phyloP scores from a whole-genome alignment of 1,140 invertebrate genomes.

The Zophobas atratus region DNA sequence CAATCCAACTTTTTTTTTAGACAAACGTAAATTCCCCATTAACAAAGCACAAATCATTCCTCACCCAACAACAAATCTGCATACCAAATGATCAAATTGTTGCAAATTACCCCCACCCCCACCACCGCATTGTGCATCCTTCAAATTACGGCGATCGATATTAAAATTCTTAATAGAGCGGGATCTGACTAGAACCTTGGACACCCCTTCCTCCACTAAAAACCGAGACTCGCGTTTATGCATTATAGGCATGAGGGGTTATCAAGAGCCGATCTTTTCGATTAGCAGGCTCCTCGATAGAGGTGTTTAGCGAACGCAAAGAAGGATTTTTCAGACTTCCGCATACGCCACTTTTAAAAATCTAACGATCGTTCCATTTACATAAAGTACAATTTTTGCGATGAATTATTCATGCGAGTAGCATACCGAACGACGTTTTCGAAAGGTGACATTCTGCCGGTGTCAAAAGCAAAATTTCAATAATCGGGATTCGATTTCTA shows the following conservation, averaged over 20 bases:
- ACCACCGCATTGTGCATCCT: neutral
- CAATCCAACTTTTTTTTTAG: too few species aligned
- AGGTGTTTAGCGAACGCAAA: constrained; percentile 14
- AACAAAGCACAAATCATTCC: too few species aligned
- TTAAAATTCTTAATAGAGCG: too few species aligned
- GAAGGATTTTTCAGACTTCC: constrained; percentile 28
- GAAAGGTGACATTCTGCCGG: neutral
- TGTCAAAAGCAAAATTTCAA: too few species aligned
- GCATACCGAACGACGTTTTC: constrained; percentile 28
- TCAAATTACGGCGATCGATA: too few species aligned
- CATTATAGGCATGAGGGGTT: neutral
- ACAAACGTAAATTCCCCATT: too few species aligned
- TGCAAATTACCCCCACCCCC: too few species aligned
- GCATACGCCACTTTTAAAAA: constrained; percentile 37
- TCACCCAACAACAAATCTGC: too few species aligned
- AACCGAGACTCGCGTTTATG: neutral
- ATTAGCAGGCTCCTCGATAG: constrained; percentile 8
- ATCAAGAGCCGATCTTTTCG: constrained; percentile 14
- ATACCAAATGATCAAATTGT: too few species aligned
- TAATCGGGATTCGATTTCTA: too few species aligned
- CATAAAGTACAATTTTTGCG: constrained; percentile 36
- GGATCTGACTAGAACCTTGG: neutral
- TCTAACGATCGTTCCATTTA: constrained; percentile 44
- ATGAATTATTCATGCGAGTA: constrained; percentile 41
- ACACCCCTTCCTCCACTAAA: neutral